phyloP scores from a whole-genome alignment of 2,888 invertebrate genomes.

The Papilio protenor region DNA sequence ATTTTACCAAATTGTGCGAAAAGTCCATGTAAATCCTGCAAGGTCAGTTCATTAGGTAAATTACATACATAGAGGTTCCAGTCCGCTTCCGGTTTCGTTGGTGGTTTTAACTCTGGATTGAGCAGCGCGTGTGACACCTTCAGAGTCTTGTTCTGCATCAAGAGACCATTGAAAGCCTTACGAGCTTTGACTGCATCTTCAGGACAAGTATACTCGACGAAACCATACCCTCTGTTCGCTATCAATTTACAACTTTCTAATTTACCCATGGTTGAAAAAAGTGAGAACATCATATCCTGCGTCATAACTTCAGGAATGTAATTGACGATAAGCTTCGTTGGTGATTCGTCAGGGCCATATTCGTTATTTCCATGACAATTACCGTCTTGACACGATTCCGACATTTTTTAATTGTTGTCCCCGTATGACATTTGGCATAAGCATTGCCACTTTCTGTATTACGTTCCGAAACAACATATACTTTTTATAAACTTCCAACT shows the following conservation, averaged over 20 bases:
- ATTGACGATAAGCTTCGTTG: slow-evolving; percentile 84
- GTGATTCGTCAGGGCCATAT: slow-evolving; percentile 83
- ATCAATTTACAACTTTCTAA: slow-evolving; percentile 85
- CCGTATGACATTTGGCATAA: slow-evolving; percentile 79
- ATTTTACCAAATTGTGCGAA: slow-evolving; percentile 84
- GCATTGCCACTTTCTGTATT: slow-evolving; percentile 63
- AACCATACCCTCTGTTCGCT: slow-evolving; percentile 83
- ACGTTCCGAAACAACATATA: slow-evolving; percentile 62
- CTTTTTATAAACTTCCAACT: background rate
- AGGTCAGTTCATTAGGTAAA: slow-evolving; percentile 84
- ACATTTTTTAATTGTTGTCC: slow-evolving; percentile 86
- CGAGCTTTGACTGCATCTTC: slow-evolving; percentile 82
- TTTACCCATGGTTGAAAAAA: slow-evolving; percentile 84
- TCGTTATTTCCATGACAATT: slow-evolving; percentile 84
- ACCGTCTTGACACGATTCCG: slow-evolving; percentile 85
- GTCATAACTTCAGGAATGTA: slow-evolving; percentile 85
- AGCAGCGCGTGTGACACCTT: slow-evolving; percentile 82
- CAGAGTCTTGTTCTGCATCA: slow-evolving; percentile 83
- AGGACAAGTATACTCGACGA: slow-evolving; percentile 81
- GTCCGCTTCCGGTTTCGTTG: slow-evolving; percentile 82
- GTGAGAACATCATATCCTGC: slow-evolving; percentile 84
- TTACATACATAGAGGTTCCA: slow-evolving; percentile 84
- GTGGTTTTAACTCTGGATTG: slow-evolving; percentile 81
- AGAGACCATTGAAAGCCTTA: slow-evolving; percentile 81
- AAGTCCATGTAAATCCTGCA: slow-evolving; percentile 82